Base-by-base conservation (phyloP, 2,888 invertebrate genomes). In the Tipula lateralis region DNA sequence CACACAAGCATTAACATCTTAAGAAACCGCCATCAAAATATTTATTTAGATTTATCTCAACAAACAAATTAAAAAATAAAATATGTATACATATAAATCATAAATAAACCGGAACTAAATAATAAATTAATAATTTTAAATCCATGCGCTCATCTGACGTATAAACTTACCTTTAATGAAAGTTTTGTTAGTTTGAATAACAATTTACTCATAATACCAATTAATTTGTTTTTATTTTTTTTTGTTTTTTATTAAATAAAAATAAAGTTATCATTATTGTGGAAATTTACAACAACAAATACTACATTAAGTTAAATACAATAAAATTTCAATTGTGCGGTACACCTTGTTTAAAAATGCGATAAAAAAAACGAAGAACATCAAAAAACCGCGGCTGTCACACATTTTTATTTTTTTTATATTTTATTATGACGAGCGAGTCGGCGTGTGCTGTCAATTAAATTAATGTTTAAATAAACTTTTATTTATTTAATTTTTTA, bases 371-470 rank as follows among this genome's bases (percentile, higher is more conserved):
- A 81, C 29, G 3, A 81, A 82, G 32, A 82, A 82, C 82, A 82
- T 82, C 16, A 82, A 82, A 30, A 30, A 83, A 24, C 32, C 84
- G 30, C 82, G 30, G 82, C 82, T 29, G 32, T 36, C 84, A 81
- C 34, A 30, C 29, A 36, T 83, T 24, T 24, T 19, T 66, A 24
- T 44, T 81, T 44, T 3, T 44, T 44, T 44, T 82, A 32, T 82
- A 82, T 82, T 82, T 82, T 82, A 82, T 82, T 66, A 32, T 80
- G 82, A 84, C 82, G 39, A 83, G 24, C n/a, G n/a, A 66, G 39
- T 66, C 84, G 66, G 84, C 84, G 82, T 84, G 82, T 81, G 82
- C 84, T 84, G 84, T 84, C 82, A 84, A 84, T 84, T 84, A 84
- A 30, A 34, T 32, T 83, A 66, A 66, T 66, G 66, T 66, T 66